phyloP scores from a whole-genome alignment of 2,797 vertebrate genomes.

The Anas georgica region DNA sequence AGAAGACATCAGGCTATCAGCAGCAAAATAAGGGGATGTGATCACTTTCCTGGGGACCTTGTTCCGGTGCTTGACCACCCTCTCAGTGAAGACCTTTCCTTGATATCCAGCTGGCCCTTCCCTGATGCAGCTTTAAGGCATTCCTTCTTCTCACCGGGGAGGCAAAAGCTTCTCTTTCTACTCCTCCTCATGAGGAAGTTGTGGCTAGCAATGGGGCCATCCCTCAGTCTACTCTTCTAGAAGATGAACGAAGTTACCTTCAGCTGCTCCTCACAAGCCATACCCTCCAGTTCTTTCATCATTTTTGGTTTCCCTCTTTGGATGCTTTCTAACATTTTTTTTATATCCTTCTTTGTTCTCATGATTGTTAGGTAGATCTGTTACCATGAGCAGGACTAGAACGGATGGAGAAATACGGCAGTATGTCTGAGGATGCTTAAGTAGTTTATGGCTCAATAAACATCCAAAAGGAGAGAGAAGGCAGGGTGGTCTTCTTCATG shows the following conservation, averaged over 20 bases:
- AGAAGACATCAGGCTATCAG: not conserved
- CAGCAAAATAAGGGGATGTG: not conserved
- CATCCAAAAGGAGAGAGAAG: not conserved
- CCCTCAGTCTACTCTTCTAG: not conserved
- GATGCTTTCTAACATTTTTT: not conserved
- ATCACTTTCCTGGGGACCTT: too few species aligned
- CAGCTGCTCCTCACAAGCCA: not conserved
- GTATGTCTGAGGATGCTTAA: not conserved
- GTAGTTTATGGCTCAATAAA: not conserved
- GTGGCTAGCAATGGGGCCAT: not conserved
- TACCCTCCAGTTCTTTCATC: not conserved
- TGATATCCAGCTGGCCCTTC: too few species aligned
- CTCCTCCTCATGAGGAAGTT: not conserved
- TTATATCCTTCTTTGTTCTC: not conserved
- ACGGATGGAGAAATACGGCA: not conserved
- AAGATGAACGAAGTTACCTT: not conserved
- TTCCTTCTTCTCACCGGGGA: not conserved
- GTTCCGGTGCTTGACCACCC: too few species aligned
- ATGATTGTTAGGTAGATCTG: not conserved
- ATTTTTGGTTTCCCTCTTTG: not conserved
- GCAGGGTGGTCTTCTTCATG: not conserved
- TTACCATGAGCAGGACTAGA: not conserved
- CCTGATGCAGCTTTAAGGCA: not conserved
- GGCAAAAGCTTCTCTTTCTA: not conserved
- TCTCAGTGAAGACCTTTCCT: too few species aligned